phyloP scores from a whole-genome alignment of 2,797 vertebrate genomes.

The Distichodus sexfasciatus region DNA sequence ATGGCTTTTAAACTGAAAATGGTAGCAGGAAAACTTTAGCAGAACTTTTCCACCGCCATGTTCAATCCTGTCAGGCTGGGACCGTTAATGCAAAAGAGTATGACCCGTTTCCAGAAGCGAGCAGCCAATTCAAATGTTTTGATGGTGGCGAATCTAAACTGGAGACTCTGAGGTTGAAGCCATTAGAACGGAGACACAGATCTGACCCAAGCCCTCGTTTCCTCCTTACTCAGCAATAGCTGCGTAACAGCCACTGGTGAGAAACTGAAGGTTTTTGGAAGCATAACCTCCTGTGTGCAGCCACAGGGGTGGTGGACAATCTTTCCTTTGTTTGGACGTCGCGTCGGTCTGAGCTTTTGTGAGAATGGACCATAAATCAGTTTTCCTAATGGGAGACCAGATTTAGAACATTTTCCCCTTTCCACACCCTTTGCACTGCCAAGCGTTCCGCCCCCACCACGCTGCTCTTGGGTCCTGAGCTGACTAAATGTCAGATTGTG shows the following conservation, averaged over 20 bases:
- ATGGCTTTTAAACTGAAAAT: too few relatives aligned
- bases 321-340: not conserved
- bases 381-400: constrained; percentile 3
- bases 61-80: too few relatives aligned
- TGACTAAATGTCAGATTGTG: not conserved
- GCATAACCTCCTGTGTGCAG: not conserved
- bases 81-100: too few relatives aligned
- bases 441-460: not conserved
- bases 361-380: constrained; percentile 6
- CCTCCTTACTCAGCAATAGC: constrained; percentile 28
- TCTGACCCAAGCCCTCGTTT: constrained; percentile 22
- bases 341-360: not conserved
- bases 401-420: constrained; percentile 18
- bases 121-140: not conserved
- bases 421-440: constrained; percentile 1
- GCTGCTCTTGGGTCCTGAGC: not conserved
- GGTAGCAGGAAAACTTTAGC: too few relatives aligned
- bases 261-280: constrained; percentile 14
- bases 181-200: constrained; percentile 21
- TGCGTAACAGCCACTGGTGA: not conserved
- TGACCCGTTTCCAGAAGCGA: not conserved
- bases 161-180: constrained; percentile 17
- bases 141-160: not conserved
- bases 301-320: not conserved
- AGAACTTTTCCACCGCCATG: too few relatives aligned